phyloP scores from a whole-genome alignment of 2,888 invertebrate genomes.

The Coelopa pilipes region DNA sequence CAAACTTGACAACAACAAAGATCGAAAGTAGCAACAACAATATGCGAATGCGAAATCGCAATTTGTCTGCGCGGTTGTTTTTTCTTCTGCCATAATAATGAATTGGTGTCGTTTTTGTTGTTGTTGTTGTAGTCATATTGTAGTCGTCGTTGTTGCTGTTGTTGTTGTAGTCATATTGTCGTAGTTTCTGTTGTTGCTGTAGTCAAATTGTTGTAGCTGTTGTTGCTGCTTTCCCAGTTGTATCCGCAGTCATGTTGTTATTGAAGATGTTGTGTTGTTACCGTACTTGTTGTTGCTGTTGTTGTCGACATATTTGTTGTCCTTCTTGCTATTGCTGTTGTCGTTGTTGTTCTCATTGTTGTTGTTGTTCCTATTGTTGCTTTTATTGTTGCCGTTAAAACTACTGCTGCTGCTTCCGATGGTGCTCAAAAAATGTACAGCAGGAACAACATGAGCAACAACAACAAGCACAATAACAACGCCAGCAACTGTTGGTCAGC shows the following conservation, averaged over 20 bases:
- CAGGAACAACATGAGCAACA: slow-evolving; percentile 27
- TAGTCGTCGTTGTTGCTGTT: too few relatives aligned
- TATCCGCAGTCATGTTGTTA: too few relatives aligned
- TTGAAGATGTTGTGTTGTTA: too few relatives aligned
- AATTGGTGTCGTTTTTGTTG: background rate
- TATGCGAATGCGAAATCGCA: background rate
- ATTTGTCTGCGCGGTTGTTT: background rate
- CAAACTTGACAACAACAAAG: too few relatives aligned
- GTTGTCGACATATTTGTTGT: too few relatives aligned
- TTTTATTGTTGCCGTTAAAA: background rate
- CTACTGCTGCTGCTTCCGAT: background rate
- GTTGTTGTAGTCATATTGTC: too few relatives aligned
- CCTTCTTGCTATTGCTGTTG: background rate
- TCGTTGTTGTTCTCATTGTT: background rate
- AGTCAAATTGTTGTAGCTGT: too few relatives aligned
- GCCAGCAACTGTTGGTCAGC: too few relatives aligned
- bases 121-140: too few relatives aligned
- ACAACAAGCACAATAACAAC: slow-evolving; percentile 33
- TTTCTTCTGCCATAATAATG: slow-evolving; percentile 4
- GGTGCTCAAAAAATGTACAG: background rate
- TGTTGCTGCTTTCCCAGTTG: too few relatives aligned
- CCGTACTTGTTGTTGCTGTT: too few relatives aligned
- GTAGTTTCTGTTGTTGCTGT: too few relatives aligned
- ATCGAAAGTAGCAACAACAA: slow-evolving; percentile 24
- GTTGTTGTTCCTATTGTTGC: background rate